phyloP scores from a whole-genome alignment of 2,113 vertebrate species.

The Cavia aperea region DNA sequence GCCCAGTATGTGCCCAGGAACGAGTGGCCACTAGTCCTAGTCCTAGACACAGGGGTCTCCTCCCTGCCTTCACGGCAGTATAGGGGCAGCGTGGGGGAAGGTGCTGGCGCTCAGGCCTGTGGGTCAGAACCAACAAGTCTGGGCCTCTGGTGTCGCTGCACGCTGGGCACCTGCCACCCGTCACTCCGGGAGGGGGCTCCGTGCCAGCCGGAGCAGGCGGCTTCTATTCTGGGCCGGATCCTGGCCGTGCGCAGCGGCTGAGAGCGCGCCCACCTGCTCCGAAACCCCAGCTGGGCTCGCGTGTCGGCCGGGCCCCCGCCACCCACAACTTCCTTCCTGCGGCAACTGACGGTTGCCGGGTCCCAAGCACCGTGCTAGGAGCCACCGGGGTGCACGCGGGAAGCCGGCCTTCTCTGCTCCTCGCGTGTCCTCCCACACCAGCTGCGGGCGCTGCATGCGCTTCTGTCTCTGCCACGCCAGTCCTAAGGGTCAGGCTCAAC shows the following conservation, averaged over 20 bases:
- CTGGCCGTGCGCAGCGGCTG: neutral
- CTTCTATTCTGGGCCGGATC: conserved; percentile 44
- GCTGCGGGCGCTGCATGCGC: neutral
- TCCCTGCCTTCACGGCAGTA: fast-evolving
- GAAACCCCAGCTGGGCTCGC: conserved; percentile 30
- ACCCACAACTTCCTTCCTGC: conserved; percentile 44
- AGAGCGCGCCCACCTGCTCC: conserved; percentile 2
- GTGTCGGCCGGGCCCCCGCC: neutral
- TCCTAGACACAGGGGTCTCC: neutral
- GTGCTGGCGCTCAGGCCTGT: neutral
- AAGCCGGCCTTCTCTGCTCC: neutral
- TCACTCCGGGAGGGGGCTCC: conserved; percentile 35
- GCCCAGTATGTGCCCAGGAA: neutral
- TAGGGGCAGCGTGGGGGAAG: neutral
- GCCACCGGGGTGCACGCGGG: neutral
- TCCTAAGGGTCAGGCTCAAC: neutral
- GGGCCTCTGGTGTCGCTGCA: neutral
- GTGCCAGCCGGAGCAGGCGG: conserved; percentile 24
- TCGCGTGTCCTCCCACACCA: neutral
- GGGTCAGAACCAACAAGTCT: neutral
- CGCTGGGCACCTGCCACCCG: conserved; percentile 37
- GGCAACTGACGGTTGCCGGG: neutral
- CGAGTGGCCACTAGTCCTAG: neutral
- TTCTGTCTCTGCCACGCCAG: neutral
- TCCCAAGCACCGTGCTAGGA: neutral